Percentiles rank a stretch among this genome's conserved stretches.
Conservation (phyloP, 2,888 invertebrate species). For the Scotopteryx bipunctaria region DNA sequence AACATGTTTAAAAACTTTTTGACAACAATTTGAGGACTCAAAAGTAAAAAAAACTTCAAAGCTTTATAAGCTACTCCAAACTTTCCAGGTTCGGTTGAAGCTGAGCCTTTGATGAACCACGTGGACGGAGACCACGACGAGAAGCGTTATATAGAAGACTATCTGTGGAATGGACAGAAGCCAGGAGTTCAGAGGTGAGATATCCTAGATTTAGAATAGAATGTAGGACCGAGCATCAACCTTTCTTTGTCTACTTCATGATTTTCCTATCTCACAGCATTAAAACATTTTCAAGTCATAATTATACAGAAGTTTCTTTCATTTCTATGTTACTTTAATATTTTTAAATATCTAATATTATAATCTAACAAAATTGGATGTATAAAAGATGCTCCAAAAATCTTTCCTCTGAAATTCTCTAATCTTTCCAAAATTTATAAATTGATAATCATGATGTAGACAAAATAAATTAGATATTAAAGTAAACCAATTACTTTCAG, state of each 20-base stretch:
- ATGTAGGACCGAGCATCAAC: conserved; percentile 1
- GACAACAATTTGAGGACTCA: no score
- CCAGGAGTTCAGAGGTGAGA: conserved; percentile 75
- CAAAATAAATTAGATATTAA: conserved; percentile 8
- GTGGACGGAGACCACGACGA: conserved; percentile 81
- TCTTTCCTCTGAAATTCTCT: no score
- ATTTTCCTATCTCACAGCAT: conserved; percentile 7
- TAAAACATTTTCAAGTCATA: no score
- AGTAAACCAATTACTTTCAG: conserved; percentile 31
- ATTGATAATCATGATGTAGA: conserved; percentile 19
- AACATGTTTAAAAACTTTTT: no score
- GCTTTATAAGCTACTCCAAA: background rate
- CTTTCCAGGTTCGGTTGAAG: conserved; percentile 85
- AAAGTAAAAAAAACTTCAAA: no score
- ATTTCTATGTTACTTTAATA: no score
- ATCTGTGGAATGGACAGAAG: conserved; percentile 78
- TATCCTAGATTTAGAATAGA: background rate
- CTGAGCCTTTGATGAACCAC: conserved; percentile 89
- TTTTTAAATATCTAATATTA: no score
- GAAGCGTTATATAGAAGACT: conserved; percentile 78
- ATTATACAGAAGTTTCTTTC: no score
- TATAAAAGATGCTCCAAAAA: no score
- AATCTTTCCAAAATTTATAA: background rate
- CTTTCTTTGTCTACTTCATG: conserved; percentile 22
- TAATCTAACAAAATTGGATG: no score